Evolutionary conservation across 2,888 invertebrate species (phyloP).

Genomic region (Himalopsyche kuldschensis): DNA sequence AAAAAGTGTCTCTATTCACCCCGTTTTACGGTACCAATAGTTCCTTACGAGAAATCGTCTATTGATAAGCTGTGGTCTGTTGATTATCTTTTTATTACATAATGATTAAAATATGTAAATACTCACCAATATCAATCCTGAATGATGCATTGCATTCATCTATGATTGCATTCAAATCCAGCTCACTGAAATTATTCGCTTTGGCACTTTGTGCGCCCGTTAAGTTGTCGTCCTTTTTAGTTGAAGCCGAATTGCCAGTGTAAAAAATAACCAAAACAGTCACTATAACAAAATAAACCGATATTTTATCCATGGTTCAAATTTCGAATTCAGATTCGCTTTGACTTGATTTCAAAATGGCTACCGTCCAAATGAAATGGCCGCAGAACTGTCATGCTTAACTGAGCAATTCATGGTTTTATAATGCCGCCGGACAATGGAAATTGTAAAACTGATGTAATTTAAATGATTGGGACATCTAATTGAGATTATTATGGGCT

Average conservation of each 20-base stretch:
- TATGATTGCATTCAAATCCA: constrained; percentile 51
- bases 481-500: neutral
- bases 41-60: no score
- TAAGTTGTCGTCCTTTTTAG: neutral
- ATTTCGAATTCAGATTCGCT: neutral
- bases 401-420: neutral
- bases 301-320: neutral
- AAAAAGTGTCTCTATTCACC: no score
- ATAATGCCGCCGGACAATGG: neutral
- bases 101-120: neutral
- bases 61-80: no score
- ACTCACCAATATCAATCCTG: constrained; percentile 57
- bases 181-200: constrained; percentile 7
- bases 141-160: constrained; percentile 59
- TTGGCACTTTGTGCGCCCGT: neutral
- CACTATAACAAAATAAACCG: neutral
- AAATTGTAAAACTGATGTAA: neutral
- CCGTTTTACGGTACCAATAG: no score
- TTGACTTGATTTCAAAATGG: neutral
- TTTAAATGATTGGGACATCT: neutral
- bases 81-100: no score
- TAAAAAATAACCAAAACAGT: neutral
- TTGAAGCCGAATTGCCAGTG: neutral
- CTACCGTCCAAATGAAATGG: neutral
- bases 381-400: neutral